Evolutionary conservation across 1,140 invertebrate genomes (phyloP), one percentile per base, ranked within the genome.

Genomic region (Drosophila auraria): DNA sequence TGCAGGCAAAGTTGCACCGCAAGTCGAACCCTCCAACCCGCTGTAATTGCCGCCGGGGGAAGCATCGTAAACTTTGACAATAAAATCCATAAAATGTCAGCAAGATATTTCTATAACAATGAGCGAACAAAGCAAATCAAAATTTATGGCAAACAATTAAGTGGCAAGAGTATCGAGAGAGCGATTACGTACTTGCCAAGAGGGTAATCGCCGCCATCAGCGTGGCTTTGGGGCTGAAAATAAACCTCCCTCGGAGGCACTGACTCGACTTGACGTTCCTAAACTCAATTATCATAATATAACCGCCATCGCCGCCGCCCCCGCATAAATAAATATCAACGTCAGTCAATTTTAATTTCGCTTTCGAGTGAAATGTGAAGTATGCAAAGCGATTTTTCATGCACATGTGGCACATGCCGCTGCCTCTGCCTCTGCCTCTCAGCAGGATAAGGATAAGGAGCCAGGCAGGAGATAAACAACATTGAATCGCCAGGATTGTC

Each of bases 281-380:
- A 74, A 74, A 74, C 71, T 74, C 69, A 74, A 74, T 74, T 73
- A 74, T 74, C 69, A 74, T 74, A 74, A 74, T 74, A 73, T 74
- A 73, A 11, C 25, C 49, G 15, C n/a, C 15, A 12, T 9, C 57
- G n/a, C 20, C 38, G 30, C 36, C 40, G n/a, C 51, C 44, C 30
- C 40, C 45, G 64, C 54, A 66, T 69, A 69, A 72, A 82, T 86
- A 78, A 87, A 87, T 89, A 87, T 87, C 64, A 83, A 89, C 73
- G 84, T 84, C 84, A 87, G 84, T 87, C 84, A 87, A 87, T 87
- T 87, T 87, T 87, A 89, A 87, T 87, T 87, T 87, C 63, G 62
- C 69, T 53, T 64, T 61, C 66, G 69, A 87, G 83, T 87, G 87
- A 89, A 83, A 89, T 83, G 80, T 83, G 83, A 87, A 80, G 77